Base-by-base conservation (phyloP, 2,797 vertebrate genomes). In the Premnoplex brunnescens region DNA sequence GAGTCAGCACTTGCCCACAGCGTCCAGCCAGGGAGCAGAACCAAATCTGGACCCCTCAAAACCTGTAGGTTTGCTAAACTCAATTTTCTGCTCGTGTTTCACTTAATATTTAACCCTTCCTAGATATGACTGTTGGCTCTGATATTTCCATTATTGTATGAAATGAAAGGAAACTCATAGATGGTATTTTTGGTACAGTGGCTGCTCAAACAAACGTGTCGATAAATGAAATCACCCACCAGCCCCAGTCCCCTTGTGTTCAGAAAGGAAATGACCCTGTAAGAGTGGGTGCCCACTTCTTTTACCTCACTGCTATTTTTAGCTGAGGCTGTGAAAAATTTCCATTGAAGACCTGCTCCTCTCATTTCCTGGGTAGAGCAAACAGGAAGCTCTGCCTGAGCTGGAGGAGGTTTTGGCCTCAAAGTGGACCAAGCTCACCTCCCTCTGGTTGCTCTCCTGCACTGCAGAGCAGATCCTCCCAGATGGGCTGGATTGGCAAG, bases 221-320 rank as follows among this genome's bases (percentile, higher is more conserved):
- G 20, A 94, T 84, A 83, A 93, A 79, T 62, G 72, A 55, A 55
- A 89, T 52, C 4, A 24, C 14, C 77, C 55, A 22, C 44, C 67
- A 54, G 32, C 58, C 62, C 72, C 85, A 63, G 63, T 86, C 87
- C 88, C 43, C 92, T 88, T 71, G 73, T 67, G 96, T 93, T 85
- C 89, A 85, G 63, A 76, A 84, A 96, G 96, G 96, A 95, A 97
- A 79, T 88, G 73, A 92, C 96, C 97, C 95, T 68, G 44, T 37
- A 19, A 81, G 60, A 91, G 63, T 58, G 14, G 67, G 75, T 97
- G 91, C 97, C 96, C 93, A 92, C 93, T 69, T 85, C 68, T 94
- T 96, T 95, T 80, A 97, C 96, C 96, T 89, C 97, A 86, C 36
- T 27, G 96, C 98, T 99, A 98, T 98, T 98, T 98, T 98, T 98